Percentiles rank a stretch among this genome's conserved stretches.
Evolutionary conservation across 37 sponge, comb jelly and placozoan species (phyloP).

Genomic region (Chondrosia reniformis): DNA sequence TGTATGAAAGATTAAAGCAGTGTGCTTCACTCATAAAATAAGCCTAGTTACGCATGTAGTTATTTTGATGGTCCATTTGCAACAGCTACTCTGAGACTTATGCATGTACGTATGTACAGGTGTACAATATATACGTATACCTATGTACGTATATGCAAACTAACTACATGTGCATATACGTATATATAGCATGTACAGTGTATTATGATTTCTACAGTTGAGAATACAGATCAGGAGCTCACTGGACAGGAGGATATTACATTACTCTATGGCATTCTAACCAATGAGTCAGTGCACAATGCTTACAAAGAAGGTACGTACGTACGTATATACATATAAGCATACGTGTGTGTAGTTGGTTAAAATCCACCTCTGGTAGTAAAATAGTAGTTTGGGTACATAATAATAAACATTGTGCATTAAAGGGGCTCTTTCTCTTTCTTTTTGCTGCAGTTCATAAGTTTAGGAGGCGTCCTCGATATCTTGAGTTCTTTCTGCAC

Average conservation of each 20-base stretch:
- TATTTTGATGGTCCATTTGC: too few species aligned
- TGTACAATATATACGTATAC: not conserved
- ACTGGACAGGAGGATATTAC: conserved; percentile 84
- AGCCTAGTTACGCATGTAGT: too few species aligned
- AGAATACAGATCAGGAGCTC: conserved; percentile 40
- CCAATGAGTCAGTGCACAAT: conserved; percentile 20
- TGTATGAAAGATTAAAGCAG: too few species aligned
- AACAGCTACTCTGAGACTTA: not conserved
- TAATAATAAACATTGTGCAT: too few species aligned
- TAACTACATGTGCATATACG: not conserved
- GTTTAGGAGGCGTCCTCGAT: conserved; percentile 81
- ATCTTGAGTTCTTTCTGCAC: conserved; percentile 81
- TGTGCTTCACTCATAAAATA: too few species aligned
- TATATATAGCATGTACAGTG: not conserved
- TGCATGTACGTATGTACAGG: not conserved
- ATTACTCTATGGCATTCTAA: conserved; percentile 65
- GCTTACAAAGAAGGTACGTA: conserved; percentile 79
- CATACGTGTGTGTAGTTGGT: not conserved
- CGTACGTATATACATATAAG: not conserved
- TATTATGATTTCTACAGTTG: not conserved
- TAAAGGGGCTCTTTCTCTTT: too few species aligned
- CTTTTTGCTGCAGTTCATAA: conserved; percentile 64
- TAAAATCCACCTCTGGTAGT: not conserved
- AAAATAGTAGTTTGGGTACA: too few species aligned
- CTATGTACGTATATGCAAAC: not conserved